Evolutionary conservation across 2,888 invertebrate genomes (phyloP).

Genomic region (Blomia tropicalis): DNA sequence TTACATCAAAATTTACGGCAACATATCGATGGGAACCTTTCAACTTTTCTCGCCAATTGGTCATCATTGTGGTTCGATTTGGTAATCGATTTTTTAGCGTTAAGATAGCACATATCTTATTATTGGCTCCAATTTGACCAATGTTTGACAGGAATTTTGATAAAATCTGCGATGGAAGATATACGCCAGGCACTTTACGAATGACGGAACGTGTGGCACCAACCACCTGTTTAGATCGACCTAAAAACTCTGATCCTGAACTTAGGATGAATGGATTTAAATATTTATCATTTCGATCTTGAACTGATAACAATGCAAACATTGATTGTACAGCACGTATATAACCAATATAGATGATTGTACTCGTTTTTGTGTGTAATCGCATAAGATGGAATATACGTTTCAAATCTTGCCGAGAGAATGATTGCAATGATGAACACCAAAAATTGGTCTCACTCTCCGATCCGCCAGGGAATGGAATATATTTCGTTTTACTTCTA

Average conservation of each 20-base stretch:
- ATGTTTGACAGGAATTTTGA: neutral
- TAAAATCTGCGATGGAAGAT: neutral
- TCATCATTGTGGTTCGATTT: neutral
- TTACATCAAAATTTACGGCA: neutral
- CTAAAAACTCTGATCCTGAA: neutral
- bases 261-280: neutral
- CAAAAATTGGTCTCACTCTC: neutral
- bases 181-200: neutral
- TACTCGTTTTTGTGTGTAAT: neutral
- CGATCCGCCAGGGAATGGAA: neutral
- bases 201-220: too few relatives aligned
- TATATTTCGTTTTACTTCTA: neutral
- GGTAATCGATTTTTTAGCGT: neutral
- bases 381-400: neutral
- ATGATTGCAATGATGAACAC: neutral
- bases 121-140: neutral
- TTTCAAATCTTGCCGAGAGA: neutral
- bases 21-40: neutral
- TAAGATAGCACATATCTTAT: neutral
- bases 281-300: neutral
- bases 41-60: neutral
- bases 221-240: neutral
- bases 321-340: neutral
- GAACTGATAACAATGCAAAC: neutral
- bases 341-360: neutral